These are phyloP conservation scores for Seriola quinqueradiata DNA, from an alignment of 2,113 vertebrate species.

Conservation along the genomic window DNA sequence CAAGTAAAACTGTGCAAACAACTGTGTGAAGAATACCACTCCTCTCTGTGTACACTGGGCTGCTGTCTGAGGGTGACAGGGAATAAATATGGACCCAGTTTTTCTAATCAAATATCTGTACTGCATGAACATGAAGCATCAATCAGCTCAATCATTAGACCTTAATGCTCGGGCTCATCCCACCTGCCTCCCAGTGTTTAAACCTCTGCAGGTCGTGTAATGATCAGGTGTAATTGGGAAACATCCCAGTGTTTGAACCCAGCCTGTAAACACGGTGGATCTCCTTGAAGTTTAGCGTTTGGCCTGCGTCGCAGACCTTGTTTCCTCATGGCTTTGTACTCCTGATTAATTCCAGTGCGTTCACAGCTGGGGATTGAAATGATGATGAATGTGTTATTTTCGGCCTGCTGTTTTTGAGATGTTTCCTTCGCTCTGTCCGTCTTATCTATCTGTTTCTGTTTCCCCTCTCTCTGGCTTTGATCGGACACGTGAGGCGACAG, in stretches of 20 bases:
- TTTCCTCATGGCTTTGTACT: conserved; percentile 40
- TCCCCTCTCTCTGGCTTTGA: conserved; percentile 26
- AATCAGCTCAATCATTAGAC: neutral
- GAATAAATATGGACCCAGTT: neutral
- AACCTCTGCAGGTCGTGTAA: neutral
- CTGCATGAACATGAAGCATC: no score
- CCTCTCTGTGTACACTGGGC: no score
- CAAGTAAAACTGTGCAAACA: no score
- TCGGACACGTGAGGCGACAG: conserved; percentile 25
- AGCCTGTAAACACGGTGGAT: conserved; percentile 23
- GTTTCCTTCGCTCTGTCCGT: conserved; percentile 22
- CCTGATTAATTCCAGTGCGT: conserved; percentile 45
- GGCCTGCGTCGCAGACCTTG: conserved; percentile 18
- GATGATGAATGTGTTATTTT: conserved; percentile 43
- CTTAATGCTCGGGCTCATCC: neutral
- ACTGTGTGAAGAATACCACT: no score
- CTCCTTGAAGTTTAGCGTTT: neutral
- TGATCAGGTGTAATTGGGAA: conserved; percentile 16
- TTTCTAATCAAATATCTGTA: neutral
- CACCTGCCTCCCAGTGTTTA: neutral
- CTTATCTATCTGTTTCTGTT: conserved; percentile 41
- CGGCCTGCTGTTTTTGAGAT: conserved; percentile 13
- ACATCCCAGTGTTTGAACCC: neutral
- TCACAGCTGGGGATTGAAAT: conserved; percentile 36
- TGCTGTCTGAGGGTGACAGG: neutral